phyloP scores from a whole-genome alignment of 2,888 invertebrate species.

The Limnephilus lunatus region DNA sequence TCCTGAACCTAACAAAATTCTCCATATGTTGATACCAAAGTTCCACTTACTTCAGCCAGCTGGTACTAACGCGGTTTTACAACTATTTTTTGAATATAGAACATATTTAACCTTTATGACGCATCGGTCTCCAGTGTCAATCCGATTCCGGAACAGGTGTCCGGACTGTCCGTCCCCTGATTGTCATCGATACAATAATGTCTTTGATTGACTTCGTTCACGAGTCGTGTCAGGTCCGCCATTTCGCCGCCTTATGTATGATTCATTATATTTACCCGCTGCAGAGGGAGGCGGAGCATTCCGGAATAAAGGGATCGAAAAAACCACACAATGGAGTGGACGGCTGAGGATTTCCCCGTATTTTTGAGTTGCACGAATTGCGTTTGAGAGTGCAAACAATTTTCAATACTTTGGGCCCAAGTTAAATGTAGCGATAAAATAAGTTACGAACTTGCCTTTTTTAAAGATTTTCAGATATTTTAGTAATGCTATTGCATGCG shows the following conservation, averaged over 20 bases:
- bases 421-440: too few species aligned
- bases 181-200: conserved; percentile 12
- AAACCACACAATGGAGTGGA: conserved; percentile 24
- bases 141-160: background rate
- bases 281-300: conserved; percentile 42
- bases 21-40: background rate
- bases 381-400: background rate
- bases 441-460: too few species aligned
- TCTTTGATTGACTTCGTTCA: conserved; percentile 39
- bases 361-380: background rate
- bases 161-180: background rate
- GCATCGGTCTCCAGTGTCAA: background rate
- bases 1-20: background rate
- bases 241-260: conserved; percentile 75
- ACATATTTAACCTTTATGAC: background rate
- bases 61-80: background rate
- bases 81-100: background rate
- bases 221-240: conserved; percentile 54
- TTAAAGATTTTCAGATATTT: too few species aligned
- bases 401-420: too few species aligned
- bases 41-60: background rate
- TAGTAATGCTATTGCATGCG: too few species aligned
- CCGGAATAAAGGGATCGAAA: conserved; percentile 40
- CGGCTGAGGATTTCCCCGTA: conserved; percentile 7
- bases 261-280: conserved; percentile 73